These are phyloP conservation scores for Castor canadensis DNA, from an alignment of 2,113 vertebrate species.

Conservation along the genomic window DNA sequence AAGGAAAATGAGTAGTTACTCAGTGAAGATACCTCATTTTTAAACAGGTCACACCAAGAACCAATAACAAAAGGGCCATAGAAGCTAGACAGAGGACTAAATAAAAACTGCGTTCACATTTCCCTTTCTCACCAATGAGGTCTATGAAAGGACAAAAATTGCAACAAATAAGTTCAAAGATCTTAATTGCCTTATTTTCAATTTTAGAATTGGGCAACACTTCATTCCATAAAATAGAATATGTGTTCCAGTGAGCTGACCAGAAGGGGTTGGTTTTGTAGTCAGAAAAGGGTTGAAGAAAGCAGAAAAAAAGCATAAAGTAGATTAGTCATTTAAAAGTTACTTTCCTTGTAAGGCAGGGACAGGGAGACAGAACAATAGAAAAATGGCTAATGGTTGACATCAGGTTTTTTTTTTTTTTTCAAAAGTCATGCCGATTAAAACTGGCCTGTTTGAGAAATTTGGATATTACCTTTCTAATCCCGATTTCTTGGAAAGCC, in stretches of 20 bases:
- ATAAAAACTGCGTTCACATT: conserved; percentile 45
- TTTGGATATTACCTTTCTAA: not conserved
- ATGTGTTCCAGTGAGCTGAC: not conserved
- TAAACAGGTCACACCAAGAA: not conserved
- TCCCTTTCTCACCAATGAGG: conserved; percentile 63
- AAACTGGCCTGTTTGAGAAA: not conserved
- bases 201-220: not conserved
- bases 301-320: not conserved
- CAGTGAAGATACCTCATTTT: conserved; percentile 27
- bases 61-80: conserved; percentile 17
- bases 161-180: not conserved
- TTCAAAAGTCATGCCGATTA: not conserved
- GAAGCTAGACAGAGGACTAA: conserved; percentile 60
- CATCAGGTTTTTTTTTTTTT: no score
- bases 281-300: not conserved
- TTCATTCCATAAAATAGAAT: not conserved
- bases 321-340: not conserved
- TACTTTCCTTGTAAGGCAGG: not conserved
- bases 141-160: not conserved
- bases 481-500: not conserved
- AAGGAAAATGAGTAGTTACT: conserved; percentile 15
- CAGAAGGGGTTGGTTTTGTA: not conserved
- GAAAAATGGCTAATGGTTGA: not conserved
- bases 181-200: not conserved
- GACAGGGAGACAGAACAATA: not conserved